A percentile compares a stretch with the other conserved stretches of the same genome.
These are phyloP conservation scores for Sminthurides aquaticus DNA, from an alignment of 2,888 invertebrate species.

Conservation along the genomic window DNA sequence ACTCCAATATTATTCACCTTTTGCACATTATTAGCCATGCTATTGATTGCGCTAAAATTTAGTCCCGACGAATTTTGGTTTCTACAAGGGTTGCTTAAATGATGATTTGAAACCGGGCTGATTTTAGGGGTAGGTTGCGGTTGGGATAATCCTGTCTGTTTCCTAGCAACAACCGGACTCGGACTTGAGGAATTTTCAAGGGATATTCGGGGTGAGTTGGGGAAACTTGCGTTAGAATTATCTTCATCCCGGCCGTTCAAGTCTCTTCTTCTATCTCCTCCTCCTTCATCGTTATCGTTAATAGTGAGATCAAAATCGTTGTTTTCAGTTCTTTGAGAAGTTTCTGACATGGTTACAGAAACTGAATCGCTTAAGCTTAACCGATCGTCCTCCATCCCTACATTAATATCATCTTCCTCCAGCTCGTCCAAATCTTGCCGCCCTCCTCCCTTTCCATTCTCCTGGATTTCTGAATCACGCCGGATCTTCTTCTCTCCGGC, in stretches of 20 bases:
- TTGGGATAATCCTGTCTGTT: neutral
- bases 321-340: conserved; percentile 19
- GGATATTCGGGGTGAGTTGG: conserved; percentile 14
- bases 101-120: neutral
- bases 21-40: neutral
- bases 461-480: too few species aligned
- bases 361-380: conserved; percentile 32
- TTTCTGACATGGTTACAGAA: conserved; percentile 37
- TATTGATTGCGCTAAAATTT: neutral
- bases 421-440: conserved; percentile 1
- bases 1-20: conserved; percentile 16
- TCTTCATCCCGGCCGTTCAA: neutral
- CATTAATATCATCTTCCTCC: conserved; percentile 32
- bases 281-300: conserved; percentile 22
- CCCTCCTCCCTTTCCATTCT: neutral
- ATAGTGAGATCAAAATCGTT: conserved; percentile 25
- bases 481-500: neutral
- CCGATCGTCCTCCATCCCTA: conserved; percentile 16
- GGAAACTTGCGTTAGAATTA: conserved; percentile 14
- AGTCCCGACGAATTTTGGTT: neutral
- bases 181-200: neutral
- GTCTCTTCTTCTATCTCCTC: neutral
- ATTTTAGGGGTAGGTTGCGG: neutral
- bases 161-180: neutral
- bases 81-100: neutral